Percentiles rank a stretch among this genome's conserved stretches.
These are phyloP conservation scores for Apodemus sylvaticus DNA, from an alignment of 2,113 vertebrate species.

Conservation along the genomic window DNA sequence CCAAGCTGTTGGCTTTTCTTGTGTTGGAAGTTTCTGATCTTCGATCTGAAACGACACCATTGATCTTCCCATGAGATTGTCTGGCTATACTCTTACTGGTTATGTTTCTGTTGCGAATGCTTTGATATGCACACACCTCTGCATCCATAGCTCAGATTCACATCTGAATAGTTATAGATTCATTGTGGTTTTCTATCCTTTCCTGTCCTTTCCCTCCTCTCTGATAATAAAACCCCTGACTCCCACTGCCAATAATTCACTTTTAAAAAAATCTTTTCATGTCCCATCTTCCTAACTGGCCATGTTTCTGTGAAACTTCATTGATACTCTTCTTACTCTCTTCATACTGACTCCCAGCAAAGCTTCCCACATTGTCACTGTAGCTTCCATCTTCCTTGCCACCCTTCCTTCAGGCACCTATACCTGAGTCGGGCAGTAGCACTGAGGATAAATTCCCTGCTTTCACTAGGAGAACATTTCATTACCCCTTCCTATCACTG, in stretches of 20 bases:
- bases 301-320: accelerated
- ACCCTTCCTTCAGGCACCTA: not conserved
- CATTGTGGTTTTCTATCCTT: not conserved
- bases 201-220: not conserved
- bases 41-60: not conserved
- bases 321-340: accelerated
- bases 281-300: accelerated
- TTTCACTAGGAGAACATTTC: accelerated
- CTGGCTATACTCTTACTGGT: not conserved
- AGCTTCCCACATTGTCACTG: not conserved
- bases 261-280: not conserved
- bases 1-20: not conserved
- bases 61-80: not conserved
- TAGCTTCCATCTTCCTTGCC: no score
- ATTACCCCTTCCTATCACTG: not conserved
- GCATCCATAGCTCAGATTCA: not conserved
- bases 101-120: not conserved
- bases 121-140: not conserved
- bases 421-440: accelerated
- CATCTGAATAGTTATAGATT: not conserved
- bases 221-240: not conserved
- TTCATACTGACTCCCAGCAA: accelerated
- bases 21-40: not conserved
- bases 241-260: not conserved
- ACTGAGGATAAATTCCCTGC: accelerated